These are phyloP conservation scores for Temnopleurus reevesii DNA, from an alignment of 53 echinoderm and acorn worm species.

Conservation along the genomic window DNA sequence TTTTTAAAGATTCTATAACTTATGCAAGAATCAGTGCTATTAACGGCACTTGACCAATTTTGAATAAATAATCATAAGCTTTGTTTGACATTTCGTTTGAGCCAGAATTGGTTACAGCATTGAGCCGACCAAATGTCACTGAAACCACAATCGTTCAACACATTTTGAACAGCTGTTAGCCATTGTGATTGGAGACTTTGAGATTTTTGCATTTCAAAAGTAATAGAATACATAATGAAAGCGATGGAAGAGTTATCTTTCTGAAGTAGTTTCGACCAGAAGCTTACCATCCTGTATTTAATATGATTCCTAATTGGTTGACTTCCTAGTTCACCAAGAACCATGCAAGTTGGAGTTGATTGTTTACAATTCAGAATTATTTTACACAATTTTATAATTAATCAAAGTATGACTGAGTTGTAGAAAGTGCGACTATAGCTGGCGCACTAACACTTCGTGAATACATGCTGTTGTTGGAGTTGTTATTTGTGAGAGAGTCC, in stretches of 20 bases:
- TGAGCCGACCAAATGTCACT: not conserved
- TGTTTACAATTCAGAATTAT: not conserved
- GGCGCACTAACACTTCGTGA: constrained; percentile 28
- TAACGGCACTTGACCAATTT: not conserved
- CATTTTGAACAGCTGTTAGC: not conserved
- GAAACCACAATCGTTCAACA: not conserved
- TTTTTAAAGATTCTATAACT: not conserved
- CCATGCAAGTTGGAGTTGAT: not conserved
- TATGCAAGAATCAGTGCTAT: not conserved
- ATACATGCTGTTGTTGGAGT: not conserved
- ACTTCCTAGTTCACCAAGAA: not conserved
- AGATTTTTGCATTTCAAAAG: not conserved
- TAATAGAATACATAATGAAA: not conserved
- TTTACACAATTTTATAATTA: not conserved
- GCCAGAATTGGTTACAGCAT: not conserved
- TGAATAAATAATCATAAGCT: constrained; percentile 8
- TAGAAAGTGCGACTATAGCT: not conserved
- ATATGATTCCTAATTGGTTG: not conserved
- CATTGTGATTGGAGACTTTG: not conserved
- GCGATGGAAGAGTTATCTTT: not conserved
- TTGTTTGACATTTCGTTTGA: not conserved
- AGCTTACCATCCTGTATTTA: not conserved
- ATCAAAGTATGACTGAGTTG: not conserved
- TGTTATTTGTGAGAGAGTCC: not conserved
- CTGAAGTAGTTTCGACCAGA: not conserved